These are phyloP conservation scores for Psophia crepitans DNA, from an alignment of 2,113 vertebrate genomes.

Conservation along the genomic window DNA sequence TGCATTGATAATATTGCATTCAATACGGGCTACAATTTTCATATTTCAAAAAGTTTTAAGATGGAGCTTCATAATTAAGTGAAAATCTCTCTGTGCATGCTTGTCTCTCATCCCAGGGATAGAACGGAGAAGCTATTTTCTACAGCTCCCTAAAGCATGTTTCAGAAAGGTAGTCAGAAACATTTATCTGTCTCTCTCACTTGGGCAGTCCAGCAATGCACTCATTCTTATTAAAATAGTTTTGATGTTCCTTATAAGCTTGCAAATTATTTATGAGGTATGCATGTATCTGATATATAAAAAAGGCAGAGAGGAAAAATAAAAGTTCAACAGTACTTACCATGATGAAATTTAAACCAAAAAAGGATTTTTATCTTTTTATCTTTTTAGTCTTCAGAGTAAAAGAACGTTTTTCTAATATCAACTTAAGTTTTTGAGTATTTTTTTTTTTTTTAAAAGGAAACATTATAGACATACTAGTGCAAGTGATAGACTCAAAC, in stretches of 20 bases:
- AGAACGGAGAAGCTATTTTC: neutral
- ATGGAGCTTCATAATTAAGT: neutral
- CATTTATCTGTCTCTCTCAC: neutral
- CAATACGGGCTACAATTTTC: neutral
- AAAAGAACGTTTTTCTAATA: neutral
- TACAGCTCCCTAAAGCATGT: neutral
- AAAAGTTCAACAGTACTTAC: neutral
- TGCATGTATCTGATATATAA: neutral
- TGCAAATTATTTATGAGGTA: neutral
- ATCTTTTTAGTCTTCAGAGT: neutral
- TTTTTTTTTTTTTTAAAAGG: neutral
- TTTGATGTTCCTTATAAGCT: neutral
- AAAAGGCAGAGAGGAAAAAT: neutral
- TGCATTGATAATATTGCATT: neutral
- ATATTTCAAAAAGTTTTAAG: neutral
- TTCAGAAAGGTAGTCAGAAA: neutral
- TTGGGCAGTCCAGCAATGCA: neutral
- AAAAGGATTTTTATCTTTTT: neutral
- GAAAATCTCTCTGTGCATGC: neutral
- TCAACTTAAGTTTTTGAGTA: neutral
- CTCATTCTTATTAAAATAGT: neutral
- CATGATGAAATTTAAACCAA: neutral
- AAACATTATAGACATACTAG: neutral
- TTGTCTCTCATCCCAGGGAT: neutral
- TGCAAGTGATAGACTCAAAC: conserved; percentile 14